Evolutionary conservation across 2,888 invertebrate species (phyloP), one percentile per base, ranked within the genome.

Genomic region (Drosophila kokeensis): DNA sequence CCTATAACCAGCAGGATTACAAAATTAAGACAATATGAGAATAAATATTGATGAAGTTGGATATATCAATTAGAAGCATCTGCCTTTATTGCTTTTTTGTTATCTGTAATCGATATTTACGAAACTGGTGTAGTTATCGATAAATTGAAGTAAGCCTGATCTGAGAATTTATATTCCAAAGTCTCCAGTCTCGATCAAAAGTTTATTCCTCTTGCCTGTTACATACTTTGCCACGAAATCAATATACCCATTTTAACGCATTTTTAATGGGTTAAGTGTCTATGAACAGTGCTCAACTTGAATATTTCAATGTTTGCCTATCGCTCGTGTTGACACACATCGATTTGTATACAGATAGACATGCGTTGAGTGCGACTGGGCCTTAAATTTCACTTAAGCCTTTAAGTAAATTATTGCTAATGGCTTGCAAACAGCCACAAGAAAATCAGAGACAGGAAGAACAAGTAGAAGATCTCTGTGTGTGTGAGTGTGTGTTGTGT

Each of bases 331-430:
- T n/a, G n/a, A 32, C 15, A 18, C 7, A 8, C 18, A 13, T 38
- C 30, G 27, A 32, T 32, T 60, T 24, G 8, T 24, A 45, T 15
- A 45, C 45, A 45, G 21, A 45, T 21, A 42, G 13, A 54, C 38
- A 61, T 64, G 53, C 54, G 58, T 62, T 78, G 74, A 81, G 74
- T 81, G 74, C 63, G 65, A 73, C 61, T 69, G 68, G 63, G 76
- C 65, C 83, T 76, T 64, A 73, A 72, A 79, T 80, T 82, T 77
- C 77, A 65, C 55, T 79, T 77, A 87, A 87, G 80, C 85, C 82
- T 87, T 84, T 87, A 84, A 85, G 79, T 74, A 89, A 87, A 87
- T 87, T 87, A 89, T 79, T 70, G 75, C 88, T 89, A 89, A 89
- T 87, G 87, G 83, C 72, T 68, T 68, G 69, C 84, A 75, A 77